Evolutionary conservation across 2,797 vertebrate species (phyloP).

Genomic region (Aulostomus chinensis): DNA sequence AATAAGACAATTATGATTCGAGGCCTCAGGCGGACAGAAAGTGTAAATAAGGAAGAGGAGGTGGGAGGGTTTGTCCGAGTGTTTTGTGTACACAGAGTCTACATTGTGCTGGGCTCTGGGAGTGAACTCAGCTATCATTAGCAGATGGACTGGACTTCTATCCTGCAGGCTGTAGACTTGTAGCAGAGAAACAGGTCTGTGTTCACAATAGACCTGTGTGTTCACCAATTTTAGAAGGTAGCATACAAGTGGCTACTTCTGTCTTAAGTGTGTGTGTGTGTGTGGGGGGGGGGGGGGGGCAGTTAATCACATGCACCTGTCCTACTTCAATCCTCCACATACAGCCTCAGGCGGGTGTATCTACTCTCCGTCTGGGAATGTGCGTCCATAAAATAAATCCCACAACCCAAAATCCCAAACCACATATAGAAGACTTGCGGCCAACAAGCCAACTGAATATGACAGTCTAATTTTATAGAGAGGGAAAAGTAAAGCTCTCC

Average conservation of each 20-base stretch:
- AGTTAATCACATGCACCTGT: constrained; percentile 65
- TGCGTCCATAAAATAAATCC: constrained; percentile 12
- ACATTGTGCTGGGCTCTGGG: constrained; percentile 55
- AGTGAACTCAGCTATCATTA: constrained; percentile 64
- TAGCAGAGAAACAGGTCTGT: constrained; percentile 19
- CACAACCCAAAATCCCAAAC: constrained; percentile 14
- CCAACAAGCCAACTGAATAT: constrained; percentile 25
- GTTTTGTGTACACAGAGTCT: constrained; percentile 53
- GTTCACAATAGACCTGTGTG: constrained; percentile 60
- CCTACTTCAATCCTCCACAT: constrained; percentile 33
- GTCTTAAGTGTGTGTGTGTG: constrained; percentile 22
- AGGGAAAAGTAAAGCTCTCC: constrained; percentile 25
- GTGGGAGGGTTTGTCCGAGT: constrained; percentile 30
- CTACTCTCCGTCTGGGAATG: constrained; percentile 34
- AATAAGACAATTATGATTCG: constrained; percentile 34
- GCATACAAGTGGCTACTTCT: constrained; percentile 4
- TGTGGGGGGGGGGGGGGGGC: too few species aligned
- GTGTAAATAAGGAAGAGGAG: constrained; percentile 31
- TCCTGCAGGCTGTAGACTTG: constrained; percentile 32
- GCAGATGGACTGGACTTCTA: constrained; percentile 63
- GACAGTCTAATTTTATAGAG: constrained; percentile 35
- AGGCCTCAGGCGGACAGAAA: constrained; percentile 27
- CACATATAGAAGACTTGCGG: constrained; percentile 23
- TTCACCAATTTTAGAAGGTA: constrained; percentile 44
- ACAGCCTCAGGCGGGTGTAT: constrained; percentile 28